Base-by-base conservation (phyloP, 2,113 vertebrate genomes). In the Notothenia coriiceps region DNA sequence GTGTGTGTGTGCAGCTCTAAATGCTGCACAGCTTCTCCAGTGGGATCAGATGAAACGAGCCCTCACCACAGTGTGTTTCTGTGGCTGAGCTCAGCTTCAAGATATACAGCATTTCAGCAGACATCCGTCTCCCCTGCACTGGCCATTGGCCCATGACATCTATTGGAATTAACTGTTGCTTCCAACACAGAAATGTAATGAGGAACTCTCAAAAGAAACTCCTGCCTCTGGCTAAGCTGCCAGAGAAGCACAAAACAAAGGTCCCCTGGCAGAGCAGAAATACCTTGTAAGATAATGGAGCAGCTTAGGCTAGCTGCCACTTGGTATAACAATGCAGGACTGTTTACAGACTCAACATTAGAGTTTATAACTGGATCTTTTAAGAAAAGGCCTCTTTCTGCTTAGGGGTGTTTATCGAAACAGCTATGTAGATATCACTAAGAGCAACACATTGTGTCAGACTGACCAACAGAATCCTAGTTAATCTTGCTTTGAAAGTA, bases 101-200 rank as follows among this genome's bases (percentile, higher is more conserved):
- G 74, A 93, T 93, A 89, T 90, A 88, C 76, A 44, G 80, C 70
- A 15, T 80, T 77, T 52, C 56, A 86, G 86, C 80, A 86, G 89
- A 88, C 91, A 83, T 85, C 84, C 51, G 61, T 88, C 89, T 84
- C 80, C 86, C 88, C 88, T 82, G 84, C 83, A 81, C 88, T 10
- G 78, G 78, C 85, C 86, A 50, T 33, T 71, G 86, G 85, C 65
- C 78, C 86, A 2, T 80, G 82, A 83, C 86, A 83, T 90, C 77
- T 82, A 75, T 87, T 85, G 79, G 90, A 91, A 89, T 89, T 79
- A 86, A 83, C 77, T 77, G 78, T 79, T 68, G 74, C 85, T 81
- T 89, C 86, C 74, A 84, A 89, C 79, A 55, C 64, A 79, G 70
- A 83, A 79, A 84, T 77, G 84, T 87, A 92, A 92, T 71, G 67